phyloP scores from a whole-genome alignment of 2,888 invertebrate species.

The Drosophila lacicola region DNA sequence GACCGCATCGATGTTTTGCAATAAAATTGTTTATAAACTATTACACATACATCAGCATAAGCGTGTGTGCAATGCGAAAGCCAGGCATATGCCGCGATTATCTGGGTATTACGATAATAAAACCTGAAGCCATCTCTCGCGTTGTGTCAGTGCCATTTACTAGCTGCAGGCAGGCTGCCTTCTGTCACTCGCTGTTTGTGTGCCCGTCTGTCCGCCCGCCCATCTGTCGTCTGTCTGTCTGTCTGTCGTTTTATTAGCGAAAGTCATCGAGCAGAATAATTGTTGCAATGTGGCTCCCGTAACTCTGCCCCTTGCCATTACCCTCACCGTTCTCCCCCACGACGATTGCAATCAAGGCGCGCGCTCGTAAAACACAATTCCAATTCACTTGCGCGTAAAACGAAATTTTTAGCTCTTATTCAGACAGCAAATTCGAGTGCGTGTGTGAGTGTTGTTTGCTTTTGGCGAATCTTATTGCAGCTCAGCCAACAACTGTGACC shows the following conservation, averaged over 20 bases:
- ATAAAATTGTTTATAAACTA: conserved; percentile 53
- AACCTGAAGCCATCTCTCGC: conserved; percentile 52
- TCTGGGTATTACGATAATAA: conserved; percentile 68
- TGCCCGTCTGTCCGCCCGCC: conserved; percentile 6
- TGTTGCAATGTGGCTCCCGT: conserved; percentile 65
- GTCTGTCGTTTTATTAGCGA: conserved; percentile 75
- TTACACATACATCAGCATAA: conserved; percentile 31
- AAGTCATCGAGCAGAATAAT: conserved; percentile 84
- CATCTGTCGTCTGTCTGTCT: conserved; percentile 13
- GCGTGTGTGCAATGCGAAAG: conserved; percentile 20
- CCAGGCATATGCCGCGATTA: conserved; percentile 49
- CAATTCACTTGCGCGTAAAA: conserved; percentile 75
- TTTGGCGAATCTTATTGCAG: conserved; percentile 59
- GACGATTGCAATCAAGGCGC: conserved; percentile 62
- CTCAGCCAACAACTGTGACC: conserved; percentile 69
- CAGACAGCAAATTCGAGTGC: conserved; percentile 22
- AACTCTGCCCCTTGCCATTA: conserved; percentile 22
- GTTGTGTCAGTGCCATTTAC: conserved; percentile 48
- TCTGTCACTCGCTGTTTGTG: conserved; percentile 30
- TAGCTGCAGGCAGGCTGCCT: conserved; percentile 28
- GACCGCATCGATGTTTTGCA: conserved; percentile 44
- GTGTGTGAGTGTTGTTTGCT: conserved; percentile 26
- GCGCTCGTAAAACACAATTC: conserved; percentile 70
- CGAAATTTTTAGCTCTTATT: conserved; percentile 47
- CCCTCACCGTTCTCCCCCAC: conserved; percentile 36